phyloP scores from a whole-genome alignment of 2,797 vertebrate genomes.

The Acanthurus tractus region DNA sequence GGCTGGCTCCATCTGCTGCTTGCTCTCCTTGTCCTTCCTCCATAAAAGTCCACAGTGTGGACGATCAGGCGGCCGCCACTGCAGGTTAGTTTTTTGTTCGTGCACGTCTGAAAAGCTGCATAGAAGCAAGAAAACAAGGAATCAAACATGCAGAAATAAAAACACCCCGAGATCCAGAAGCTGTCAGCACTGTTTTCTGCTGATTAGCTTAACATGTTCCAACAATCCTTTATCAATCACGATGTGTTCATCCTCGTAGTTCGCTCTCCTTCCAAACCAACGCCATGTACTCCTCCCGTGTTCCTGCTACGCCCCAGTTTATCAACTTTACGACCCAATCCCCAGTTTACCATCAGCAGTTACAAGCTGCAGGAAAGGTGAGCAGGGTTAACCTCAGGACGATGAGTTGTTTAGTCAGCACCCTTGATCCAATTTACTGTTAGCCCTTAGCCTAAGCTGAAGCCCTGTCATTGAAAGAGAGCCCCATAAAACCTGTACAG shows the following conservation, averaged over 20 bases:
- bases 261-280: slow-evolving; percentile 14
- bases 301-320: slow-evolving; percentile 41
- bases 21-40: slow-evolving; percentile 57
- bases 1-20: slow-evolving; percentile 77
- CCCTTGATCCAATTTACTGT: slow-evolving; percentile 72
- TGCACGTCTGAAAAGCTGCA: slow-evolving; percentile 13
- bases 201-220: not conserved
- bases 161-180: slow-evolving; percentile 23
- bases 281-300: slow-evolving; percentile 9
- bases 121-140: slow-evolving; percentile 15
- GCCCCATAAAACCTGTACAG: slow-evolving; percentile 58
- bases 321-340: slow-evolving; percentile 68
- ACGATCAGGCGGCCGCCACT: slow-evolving; percentile 11
- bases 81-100: slow-evolving; percentile 42
- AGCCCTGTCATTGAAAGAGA: slow-evolving; percentile 60
- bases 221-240: slow-evolving; percentile 4
- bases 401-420: slow-evolving; percentile 69
- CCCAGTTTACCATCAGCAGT: slow-evolving; percentile 50
- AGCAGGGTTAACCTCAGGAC: slow-evolving; percentile 64
- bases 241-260: slow-evolving; percentile 5
- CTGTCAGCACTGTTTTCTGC: slow-evolving; percentile 21
- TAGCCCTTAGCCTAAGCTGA: slow-evolving; percentile 47
- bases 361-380: slow-evolving; percentile 50
- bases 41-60: slow-evolving; percentile 45
- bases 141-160: slow-evolving; percentile 22